A percentile compares a stretch with the other conserved stretches of the same genome.
Conservation (phyloP, 2,113 vertebrate genomes). For the Neogobius melanostomus region DNA sequence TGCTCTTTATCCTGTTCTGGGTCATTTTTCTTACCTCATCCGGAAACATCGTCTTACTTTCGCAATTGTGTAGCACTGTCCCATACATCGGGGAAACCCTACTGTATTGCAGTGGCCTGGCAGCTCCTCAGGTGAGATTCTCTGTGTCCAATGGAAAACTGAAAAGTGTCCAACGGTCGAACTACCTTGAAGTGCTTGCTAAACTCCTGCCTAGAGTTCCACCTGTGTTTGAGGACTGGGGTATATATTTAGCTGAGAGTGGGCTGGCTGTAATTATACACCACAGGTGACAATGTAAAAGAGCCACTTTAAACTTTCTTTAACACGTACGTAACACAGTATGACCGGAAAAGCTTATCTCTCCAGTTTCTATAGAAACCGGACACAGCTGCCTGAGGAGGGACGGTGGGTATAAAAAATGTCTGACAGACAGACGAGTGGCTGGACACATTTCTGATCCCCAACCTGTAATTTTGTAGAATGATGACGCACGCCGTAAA, state of each 20-base stretch:
- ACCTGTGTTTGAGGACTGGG: constrained; percentile 48
- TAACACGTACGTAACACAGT: constrained; percentile 18
- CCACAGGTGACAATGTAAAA: constrained; percentile 32
- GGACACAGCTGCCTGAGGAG: constrained; percentile 56
- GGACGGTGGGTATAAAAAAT: neutral
- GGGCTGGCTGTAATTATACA: constrained; percentile 73
- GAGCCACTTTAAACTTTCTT: constrained; percentile 22
- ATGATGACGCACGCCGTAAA: constrained; percentile 38
- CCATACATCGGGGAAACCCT: too few species aligned
- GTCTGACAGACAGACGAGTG: constrained; percentile 20
- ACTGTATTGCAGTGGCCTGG: neutral
- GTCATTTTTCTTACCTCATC: too few species aligned
- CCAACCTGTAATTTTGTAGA: constrained; percentile 35
- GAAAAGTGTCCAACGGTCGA: neutral
- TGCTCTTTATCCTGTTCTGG: neutral
- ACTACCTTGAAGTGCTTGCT: constrained; percentile 11
- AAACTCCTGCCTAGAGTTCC: constrained; percentile 18
- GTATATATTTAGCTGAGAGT: constrained; percentile 74
- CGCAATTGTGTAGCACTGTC: too few species aligned
- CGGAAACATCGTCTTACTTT: too few species aligned
- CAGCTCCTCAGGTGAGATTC: neutral
- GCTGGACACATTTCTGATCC: constrained; percentile 33
- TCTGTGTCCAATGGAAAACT: neutral
- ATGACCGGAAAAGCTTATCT: constrained; percentile 65
- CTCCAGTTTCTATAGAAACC: constrained; percentile 72